phyloP scores from a whole-genome alignment of 1,140 invertebrate species.

The Antheraea pernyi region DNA sequence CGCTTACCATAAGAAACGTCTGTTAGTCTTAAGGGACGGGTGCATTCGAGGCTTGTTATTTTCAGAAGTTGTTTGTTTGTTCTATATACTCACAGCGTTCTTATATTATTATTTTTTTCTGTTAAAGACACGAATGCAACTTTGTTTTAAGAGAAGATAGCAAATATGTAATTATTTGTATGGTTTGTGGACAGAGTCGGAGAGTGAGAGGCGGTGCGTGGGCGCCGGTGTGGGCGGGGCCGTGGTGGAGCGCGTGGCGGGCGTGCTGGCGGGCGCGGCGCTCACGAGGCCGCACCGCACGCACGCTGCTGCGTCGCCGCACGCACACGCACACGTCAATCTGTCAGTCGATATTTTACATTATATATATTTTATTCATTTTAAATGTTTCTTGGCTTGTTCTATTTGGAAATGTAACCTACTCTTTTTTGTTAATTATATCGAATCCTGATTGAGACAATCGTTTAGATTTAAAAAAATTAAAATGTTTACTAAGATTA shows the following conservation, averaged over 20 bases:
- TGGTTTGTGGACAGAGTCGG: constrained; percentile 38
- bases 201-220: constrained; percentile 17
- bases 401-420: too few relatives aligned
- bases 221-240: constrained; percentile 40
- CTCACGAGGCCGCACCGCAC: constrained; percentile 54
- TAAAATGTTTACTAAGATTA: too few relatives aligned
- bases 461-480: too few relatives aligned
- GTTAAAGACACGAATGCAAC: too few relatives aligned
- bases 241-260: constrained; percentile 44
- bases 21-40: too few relatives aligned
- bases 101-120: too few relatives aligned
- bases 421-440: too few relatives aligned
- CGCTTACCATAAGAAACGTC: too few relatives aligned
- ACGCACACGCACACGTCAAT: constrained; percentile 36
- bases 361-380: background rate
- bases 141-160: background rate
- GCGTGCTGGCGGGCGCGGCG: constrained; percentile 48
- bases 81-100: too few relatives aligned
- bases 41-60: too few relatives aligned
- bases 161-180: constrained; percentile 18
- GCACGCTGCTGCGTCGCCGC: constrained; percentile 35
- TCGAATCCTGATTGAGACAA: too few relatives aligned
- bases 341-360: background rate
- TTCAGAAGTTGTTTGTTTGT: too few relatives aligned
- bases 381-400: background rate